Base-by-base conservation (phyloP, 64 coral and sea anemone genomes). In the Montipora cactus region DNA sequence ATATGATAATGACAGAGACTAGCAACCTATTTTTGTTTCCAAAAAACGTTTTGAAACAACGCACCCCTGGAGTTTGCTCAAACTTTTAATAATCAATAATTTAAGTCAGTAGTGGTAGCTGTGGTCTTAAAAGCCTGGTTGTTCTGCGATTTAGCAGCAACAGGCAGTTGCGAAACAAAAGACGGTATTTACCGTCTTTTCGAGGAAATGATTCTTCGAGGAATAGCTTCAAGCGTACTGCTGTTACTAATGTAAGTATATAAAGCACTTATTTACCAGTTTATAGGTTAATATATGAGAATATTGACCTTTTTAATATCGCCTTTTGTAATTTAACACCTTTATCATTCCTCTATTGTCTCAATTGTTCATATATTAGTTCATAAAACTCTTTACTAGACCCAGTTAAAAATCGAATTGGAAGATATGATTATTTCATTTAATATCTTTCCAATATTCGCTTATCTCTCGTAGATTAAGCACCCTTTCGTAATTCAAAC, bases 171-270 rank as follows among this genome's bases (percentile, higher is more conserved):
- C 25, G 58, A 18, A 15, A 64, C 81, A 71, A 86, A 16, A 86
- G 82, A 45, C 82, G 82, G 82, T 86, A 22, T 85, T 67, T 11
- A 72, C 82, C 82, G 82, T 86, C 67, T 70, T 50, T 28, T 86
- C 62, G 48, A 47, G 46, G 47, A 50, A 72, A 86, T 86, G 82
- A 18, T 86, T 71, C 3, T 71, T 20, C 44, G 64, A 2, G 66
- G 66, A 49, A 8, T 50, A 10, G 8, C 71, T 13, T 4, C 64
- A 69, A 49, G 82, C 19, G 16, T 86, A 51, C 62, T 86, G 82
- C 82, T 86, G 82, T 71, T 86, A 71, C 66, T 86, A 71, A 16
- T 86, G 82, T 86, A 52, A 86, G 82, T 86, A 86, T 50, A 49
- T 71, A 86, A 20, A 13, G 3, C 16, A 72, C 18, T 50, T 86